Percentiles rank a stretch among this genome's conserved stretches.
These are phyloP conservation scores for Drosophila nasuta DNA, from an alignment of 1,140 invertebrate species.

Conservation along the genomic window DNA sequence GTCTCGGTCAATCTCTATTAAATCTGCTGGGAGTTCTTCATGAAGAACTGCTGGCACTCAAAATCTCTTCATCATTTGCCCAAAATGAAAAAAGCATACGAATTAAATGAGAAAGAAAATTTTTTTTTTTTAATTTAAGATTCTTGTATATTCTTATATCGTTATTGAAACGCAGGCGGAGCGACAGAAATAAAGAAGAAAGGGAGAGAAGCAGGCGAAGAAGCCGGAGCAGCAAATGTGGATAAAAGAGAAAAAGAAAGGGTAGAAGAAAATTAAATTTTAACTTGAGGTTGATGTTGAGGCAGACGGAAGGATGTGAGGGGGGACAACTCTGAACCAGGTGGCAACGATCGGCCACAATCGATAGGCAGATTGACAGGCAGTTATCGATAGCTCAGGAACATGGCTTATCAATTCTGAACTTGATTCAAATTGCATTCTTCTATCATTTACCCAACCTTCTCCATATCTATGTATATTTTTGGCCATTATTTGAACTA, in stretches of 20 bases:
- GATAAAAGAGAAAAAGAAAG: slow-evolving; percentile 19
- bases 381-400: slow-evolving; percentile 24
- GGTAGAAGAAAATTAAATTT: slow-evolving; percentile 50
- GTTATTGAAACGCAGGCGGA: slow-evolving; percentile 63
- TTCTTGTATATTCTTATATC: slow-evolving; percentile 52
- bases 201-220: neutral
- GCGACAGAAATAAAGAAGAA: slow-evolving; percentile 19
- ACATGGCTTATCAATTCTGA: slow-evolving; percentile 28
- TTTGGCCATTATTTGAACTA: slow-evolving; percentile 28
- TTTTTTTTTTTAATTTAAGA: neutral
- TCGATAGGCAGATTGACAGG: slow-evolving; percentile 2
- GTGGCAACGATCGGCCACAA: neutral
- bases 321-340: neutral
- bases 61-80: slow-evolving; percentile 1
- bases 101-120: no score
- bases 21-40: neutral
- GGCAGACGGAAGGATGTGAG: neutral
- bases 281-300: slow-evolving; percentile 34
- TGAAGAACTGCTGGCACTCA: neutral
- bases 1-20: neutral
- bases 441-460: slow-evolving; percentile 23
- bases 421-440: slow-evolving; percentile 28
- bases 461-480: neutral
- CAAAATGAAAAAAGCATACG: neutral
- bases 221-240: slow-evolving; percentile 21